Evolutionary conservation across 2,888 invertebrate species (phyloP).

Genomic region (Anthophora plumipes): DNA sequence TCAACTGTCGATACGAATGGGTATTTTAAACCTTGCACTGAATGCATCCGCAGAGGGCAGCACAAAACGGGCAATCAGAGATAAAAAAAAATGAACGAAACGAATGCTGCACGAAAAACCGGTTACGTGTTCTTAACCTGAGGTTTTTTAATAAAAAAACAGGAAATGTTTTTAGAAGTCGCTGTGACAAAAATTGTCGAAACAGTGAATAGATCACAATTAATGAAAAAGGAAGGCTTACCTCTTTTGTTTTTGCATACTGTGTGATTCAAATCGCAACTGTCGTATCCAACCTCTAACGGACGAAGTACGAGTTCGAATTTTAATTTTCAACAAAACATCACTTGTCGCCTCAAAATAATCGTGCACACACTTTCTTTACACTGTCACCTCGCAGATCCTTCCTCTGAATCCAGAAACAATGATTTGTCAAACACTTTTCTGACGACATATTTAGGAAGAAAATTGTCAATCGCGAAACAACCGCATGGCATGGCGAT

Average conservation of each 20-base stretch:
- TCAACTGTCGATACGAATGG: conserved; percentile 14
- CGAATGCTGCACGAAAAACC: conserved; percentile 70
- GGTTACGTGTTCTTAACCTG: conserved; percentile 70
- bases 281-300: conserved; percentile 61
- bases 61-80: conserved; percentile 13
- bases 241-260: not conserved
- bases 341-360: conserved; percentile 45
- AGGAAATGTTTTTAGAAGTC: conserved; percentile 12
- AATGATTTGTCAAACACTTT: conserved; percentile 33
- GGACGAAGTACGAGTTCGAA: conserved; percentile 48
- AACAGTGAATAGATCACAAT: not conserved
- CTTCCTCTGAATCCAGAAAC: conserved; percentile 6
- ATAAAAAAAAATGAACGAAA: conserved; percentile 31
- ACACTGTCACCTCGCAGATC: conserved; percentile 31
- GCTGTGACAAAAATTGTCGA: not conserved
- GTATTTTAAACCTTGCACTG: not conserved
- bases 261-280: conserved; percentile 56
- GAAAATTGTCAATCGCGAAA: conserved; percentile 50
- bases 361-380: conserved; percentile 39
- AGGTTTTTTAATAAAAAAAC: conserved; percentile 55
- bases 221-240: conserved; percentile 28
- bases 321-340: conserved; percentile 43
- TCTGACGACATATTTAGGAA: conserved; percentile 22
- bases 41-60: conserved; percentile 34
- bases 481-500: conserved; percentile 73